These are phyloP conservation scores for Epinephelus cyanopodus DNA, from an alignment of 2,113 vertebrate species.

Conservation along the genomic window DNA sequence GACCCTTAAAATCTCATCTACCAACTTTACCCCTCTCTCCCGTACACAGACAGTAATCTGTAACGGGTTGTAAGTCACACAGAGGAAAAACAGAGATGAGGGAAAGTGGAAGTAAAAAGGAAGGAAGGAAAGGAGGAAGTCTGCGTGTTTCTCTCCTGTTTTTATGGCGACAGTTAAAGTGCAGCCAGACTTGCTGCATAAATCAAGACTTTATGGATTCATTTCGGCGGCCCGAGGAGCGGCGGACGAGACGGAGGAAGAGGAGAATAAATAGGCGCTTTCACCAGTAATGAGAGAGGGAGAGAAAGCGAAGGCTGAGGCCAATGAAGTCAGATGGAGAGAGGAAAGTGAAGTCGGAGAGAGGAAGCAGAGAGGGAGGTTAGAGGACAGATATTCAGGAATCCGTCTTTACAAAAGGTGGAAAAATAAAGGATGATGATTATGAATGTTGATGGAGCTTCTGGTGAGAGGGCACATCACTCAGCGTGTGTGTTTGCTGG, in stretches of 20 bases:
- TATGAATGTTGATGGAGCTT: constrained; percentile 12
- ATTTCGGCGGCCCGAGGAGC: constrained; percentile 15
- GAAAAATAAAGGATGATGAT: constrained; percentile 20
- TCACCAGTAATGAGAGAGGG: constrained; percentile 43
- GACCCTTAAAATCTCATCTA: constrained; percentile 25
- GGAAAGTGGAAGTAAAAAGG: background rate
- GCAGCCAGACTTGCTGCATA: constrained; percentile 47
- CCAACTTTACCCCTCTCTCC: constrained; percentile 1
- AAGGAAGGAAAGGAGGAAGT: constrained; percentile 9
- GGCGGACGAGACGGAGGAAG: constrained; percentile 17
- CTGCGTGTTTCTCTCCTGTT: background rate
- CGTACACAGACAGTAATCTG: background rate
- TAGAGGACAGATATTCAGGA: background rate
- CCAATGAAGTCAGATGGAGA: constrained; percentile 38
- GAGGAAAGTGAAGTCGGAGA: background rate
- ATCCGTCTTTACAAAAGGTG: constrained; percentile 9
- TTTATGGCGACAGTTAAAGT: constrained; percentile 59
- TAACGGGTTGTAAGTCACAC: background rate
- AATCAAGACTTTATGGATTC: constrained; percentile 68
- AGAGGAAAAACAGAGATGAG: background rate
- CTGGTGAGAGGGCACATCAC: background rate
- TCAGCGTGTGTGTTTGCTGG: background rate
- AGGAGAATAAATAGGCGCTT: constrained; percentile 51
- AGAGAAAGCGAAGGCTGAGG: constrained; percentile 34
- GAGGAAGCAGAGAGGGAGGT: background rate